phyloP scores from a whole-genome alignment of 2,113 vertebrate genomes.

The Ranitomeya variabilis region DNA sequence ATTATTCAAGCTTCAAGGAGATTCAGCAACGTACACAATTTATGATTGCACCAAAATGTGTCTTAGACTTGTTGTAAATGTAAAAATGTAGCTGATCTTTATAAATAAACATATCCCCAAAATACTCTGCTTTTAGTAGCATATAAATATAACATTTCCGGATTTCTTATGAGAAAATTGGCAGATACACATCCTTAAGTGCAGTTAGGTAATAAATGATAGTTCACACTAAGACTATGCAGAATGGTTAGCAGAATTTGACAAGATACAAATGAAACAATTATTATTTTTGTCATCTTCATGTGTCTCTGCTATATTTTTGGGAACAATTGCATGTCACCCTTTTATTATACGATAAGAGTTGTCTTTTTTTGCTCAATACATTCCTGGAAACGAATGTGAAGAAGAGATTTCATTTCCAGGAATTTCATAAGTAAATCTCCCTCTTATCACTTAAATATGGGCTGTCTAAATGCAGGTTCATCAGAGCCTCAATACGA shows the following conservation, averaged over 20 bases:
- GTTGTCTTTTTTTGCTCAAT: neutral
- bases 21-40: neutral
- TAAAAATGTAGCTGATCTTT: neutral
- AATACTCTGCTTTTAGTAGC: neutral
- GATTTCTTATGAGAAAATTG: constrained; percentile 4
- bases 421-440: constrained; percentile 52
- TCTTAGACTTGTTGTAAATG: neutral
- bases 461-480: constrained; percentile 38
- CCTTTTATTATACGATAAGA: constrained; percentile 15
- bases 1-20: neutral
- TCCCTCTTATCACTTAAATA: constrained; percentile 39
- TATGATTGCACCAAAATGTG: neutral
- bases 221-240: constrained; percentile 32
- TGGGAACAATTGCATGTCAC: constrained; percentile 37
- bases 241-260: constrained; percentile 22
- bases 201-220: constrained; percentile 36
- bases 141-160: neutral
- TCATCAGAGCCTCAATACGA: constrained; percentile 22
- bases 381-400: constrained; percentile 37
- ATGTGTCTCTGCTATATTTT: constrained; percentile 27
- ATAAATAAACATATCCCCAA: neutral
- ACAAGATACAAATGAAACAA: constrained; percentile 45
- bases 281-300: constrained; percentile 44
- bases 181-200: constrained; percentile 40
- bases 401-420: constrained; percentile 40